phyloP scores from a whole-genome alignment of 1,140 invertebrate species.

The Nylanderia fulva region DNA sequence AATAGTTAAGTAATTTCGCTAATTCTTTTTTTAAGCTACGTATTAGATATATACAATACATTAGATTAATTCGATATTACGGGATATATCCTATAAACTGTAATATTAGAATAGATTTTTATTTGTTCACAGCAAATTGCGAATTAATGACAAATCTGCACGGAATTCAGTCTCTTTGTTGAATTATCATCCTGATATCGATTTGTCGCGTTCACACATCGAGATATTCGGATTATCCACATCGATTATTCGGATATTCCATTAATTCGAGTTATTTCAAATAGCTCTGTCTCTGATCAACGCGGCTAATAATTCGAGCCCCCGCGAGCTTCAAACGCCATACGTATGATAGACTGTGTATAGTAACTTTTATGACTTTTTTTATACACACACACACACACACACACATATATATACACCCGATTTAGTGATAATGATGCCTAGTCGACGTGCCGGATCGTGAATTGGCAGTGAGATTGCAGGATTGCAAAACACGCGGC shows the following conservation, averaged over 20 bases:
- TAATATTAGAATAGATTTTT: not conserved
- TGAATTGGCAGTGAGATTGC: not conserved
- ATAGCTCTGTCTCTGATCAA: not conserved
- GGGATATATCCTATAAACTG: not conserved
- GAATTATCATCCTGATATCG: not conserved
- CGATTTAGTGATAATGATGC: conserved; percentile 58
- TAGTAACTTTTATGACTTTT: conserved; percentile 68
- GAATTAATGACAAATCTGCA: not conserved
- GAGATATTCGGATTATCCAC: conserved; percentile 12
- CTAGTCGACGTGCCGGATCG: conserved; percentile 54
- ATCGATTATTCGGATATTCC: conserved; percentile 9
- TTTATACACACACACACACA: conserved; percentile 47
- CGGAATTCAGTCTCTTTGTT: not conserved
- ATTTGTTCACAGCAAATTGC: not conserved
- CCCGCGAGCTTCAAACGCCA: conserved; percentile 55
- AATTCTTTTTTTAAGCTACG: not conserved
- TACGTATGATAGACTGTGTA: conserved; percentile 67
- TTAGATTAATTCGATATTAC: not conserved
- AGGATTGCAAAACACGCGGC: conserved; percentile 5
- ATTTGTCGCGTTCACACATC: not conserved
- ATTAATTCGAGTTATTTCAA: conserved; percentile 35
- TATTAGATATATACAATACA: too few species aligned
- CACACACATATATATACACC: not conserved
- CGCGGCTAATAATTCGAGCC: conserved; percentile 27
- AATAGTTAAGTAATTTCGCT: not conserved